Evolutionary conservation across 1,140 invertebrate species (phyloP).

Genomic region (Panagrolaimus sp.): DNA sequence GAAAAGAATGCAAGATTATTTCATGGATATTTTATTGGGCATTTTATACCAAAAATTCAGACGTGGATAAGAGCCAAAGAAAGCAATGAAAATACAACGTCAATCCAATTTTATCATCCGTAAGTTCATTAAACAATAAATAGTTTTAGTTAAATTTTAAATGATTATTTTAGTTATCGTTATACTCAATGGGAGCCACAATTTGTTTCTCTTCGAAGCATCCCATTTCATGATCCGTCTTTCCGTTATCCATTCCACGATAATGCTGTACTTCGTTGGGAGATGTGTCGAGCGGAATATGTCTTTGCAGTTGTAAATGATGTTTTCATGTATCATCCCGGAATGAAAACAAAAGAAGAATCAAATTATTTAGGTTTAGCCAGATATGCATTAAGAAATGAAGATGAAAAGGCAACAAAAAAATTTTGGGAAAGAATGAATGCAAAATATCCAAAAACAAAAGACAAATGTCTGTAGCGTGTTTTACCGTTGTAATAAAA

Average conservation of each 20-base stretch:
- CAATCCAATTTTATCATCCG: not conserved
- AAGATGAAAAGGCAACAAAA: not conserved
- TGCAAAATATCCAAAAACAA: conserved; percentile 17
- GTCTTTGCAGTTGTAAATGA: conserved; percentile 28
- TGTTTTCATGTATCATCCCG: conserved; percentile 28
- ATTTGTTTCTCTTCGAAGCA: conserved; percentile 20
- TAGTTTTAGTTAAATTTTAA: no score
- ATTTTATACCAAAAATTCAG: not conserved
- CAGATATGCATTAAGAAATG: not conserved
- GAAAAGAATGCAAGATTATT: conserved; percentile 23
- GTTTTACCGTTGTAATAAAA: no score
- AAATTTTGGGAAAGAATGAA: conserved; percentile 24
- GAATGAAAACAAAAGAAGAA: conserved; percentile 23
- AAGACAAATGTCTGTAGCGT: conserved; percentile 5
- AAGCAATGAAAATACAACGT: not conserved
- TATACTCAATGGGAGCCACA: conserved; percentile 22
- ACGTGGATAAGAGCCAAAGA: not conserved
- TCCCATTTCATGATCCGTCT: conserved; percentile 20
- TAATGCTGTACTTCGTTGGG: conserved; percentile 26
- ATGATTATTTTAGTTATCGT: conserved; percentile 20
- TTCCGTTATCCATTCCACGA: conserved; percentile 19
- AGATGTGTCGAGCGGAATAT: conserved; percentile 29
- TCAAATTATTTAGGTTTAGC: conserved; percentile 7
- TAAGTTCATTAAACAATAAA: not conserved
- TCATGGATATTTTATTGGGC: conserved; percentile 7